Conservation (phyloP, 2,113 vertebrate genomes). For the Garra rufa region DNA sequence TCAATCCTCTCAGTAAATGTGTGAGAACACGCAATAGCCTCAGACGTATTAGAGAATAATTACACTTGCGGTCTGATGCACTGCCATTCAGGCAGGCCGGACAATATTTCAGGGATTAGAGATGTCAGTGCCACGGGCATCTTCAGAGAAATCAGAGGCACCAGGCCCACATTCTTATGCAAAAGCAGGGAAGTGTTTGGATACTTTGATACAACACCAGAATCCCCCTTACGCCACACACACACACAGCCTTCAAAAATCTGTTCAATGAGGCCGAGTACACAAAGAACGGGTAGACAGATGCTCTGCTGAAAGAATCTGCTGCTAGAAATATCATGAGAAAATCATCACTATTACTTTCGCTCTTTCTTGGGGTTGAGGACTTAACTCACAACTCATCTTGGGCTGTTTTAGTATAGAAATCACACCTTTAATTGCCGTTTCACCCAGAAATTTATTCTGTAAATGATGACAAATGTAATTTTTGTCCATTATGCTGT, state of each 20-base stretch:
- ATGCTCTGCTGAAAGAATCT: conserved; percentile 14
- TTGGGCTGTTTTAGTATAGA: not conserved
- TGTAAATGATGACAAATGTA: too few relatives aligned
- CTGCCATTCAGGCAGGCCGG: conserved; percentile 82
- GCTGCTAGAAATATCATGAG: not conserved
- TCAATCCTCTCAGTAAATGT: conserved; percentile 78
- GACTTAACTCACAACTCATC: not conserved
- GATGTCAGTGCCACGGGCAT: conserved; percentile 86
- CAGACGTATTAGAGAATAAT: conserved; percentile 89
- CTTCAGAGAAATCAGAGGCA: conserved; percentile 84
- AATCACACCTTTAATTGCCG: not conserved
- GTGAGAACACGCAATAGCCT: conserved; percentile 85
- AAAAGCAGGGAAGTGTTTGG: conserved; percentile 83
- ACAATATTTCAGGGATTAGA: conserved; percentile 92
- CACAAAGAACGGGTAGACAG: conserved; percentile 31
- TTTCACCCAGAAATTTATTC: too few relatives aligned
- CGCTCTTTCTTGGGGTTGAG: not conserved
- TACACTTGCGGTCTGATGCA: conserved; percentile 90
- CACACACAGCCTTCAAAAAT: conserved; percentile 26
- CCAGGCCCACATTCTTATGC: conserved; percentile 91
- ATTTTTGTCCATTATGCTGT: too few relatives aligned
- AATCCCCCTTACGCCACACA: not conserved
- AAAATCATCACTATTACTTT: not conserved
- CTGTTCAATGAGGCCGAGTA: conserved; percentile 17
- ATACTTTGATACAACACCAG: conserved; percentile 59